Base-by-base conservation (phyloP, 2,888 invertebrate species). In the Gastracanthus pulcherrimus region DNA sequence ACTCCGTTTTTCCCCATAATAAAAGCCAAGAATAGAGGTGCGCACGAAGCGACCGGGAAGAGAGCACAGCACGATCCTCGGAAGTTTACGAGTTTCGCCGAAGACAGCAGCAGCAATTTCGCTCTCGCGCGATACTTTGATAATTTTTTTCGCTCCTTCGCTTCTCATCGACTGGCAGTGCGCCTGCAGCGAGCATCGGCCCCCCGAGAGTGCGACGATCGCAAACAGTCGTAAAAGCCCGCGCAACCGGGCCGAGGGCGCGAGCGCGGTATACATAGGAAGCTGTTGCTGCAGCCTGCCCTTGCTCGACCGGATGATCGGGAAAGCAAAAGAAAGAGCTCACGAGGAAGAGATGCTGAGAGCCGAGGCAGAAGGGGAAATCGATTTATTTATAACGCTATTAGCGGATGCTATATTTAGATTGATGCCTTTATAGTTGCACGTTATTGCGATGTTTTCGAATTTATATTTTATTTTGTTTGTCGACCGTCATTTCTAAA, bases 381-480 rank as follows among this genome's bases (percentile, higher is more conserved):
- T 77, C 70, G 38, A 77, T 71, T 70, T 77, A 77, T 77, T 70
- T 77, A 70, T 77, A 77, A 69, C 38, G 48, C 23, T 64, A 60
- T 72, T 58, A 31, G 9, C 29, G 72, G n/a, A 9, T 9, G 26
- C 38, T 41, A 9, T 26, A 55, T 55, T 55, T n/a, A n/a, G n/a
- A n/a, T n/a, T n/a, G n/a, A n/a, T n/a, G n/a, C n/a, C n/a, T n/a
- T n/a, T 55, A 55, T 55, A 55, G 55, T 23, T 26, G 55, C 16
- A n/a, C 6, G 1, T 16, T 55, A 55, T 4, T 7, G n/a, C 19
- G 19, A 4, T n/a, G 16, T 4, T 29, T 34, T 9, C 31, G 31
- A 2, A 60, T 31, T 16, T 60, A 31, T 13, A 6, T 31, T 1
- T n/a, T 38, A 11, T 41, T 41, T 2, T 41, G 11, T 41, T 41